Percentiles rank a stretch among this genome's conserved stretches.
These are phyloP conservation scores for Geococcyx californianus DNA, from an alignment of 2,113 vertebrate genomes.

Conservation along the genomic window DNA sequence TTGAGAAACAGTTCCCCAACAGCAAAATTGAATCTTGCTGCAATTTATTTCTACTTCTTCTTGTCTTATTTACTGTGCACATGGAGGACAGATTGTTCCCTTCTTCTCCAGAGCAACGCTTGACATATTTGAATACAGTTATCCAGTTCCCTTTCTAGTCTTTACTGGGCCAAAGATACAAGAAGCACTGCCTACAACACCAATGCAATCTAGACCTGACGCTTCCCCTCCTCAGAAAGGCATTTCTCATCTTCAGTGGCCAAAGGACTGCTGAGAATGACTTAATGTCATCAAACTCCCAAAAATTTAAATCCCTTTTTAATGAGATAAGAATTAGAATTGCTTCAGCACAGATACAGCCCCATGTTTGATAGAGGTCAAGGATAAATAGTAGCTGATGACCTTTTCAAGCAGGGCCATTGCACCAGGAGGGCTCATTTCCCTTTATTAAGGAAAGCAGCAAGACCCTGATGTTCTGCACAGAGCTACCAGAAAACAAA, in stretches of 20 bases:
- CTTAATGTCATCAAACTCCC: background rate
- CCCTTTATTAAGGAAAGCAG: conserved; percentile 1
- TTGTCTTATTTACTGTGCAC: background rate
- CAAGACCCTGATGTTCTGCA: background rate
- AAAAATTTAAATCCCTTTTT: conserved; percentile 14
- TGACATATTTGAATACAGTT: background rate
- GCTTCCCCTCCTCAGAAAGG: background rate
- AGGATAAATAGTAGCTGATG: background rate
- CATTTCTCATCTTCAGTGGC: background rate
- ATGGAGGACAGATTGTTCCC: background rate
- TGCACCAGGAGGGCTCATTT: conserved; percentile 33
- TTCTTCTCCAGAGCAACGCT: background rate
- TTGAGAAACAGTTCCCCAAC: background rate
- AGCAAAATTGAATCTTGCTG: background rate
- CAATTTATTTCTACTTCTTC: background rate
- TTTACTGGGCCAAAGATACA: background rate
- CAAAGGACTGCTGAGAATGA: background rate
- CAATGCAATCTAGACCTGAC: background rate
- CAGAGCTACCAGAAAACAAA: background rate
- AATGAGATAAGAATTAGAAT: conserved; percentile 30
- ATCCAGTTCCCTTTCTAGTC: background rate
- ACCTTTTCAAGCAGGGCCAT: conserved; percentile 20
- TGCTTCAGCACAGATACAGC: background rate
- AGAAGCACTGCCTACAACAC: background rate
- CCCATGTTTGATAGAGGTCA: background rate